phyloP scores from a whole-genome alignment of 1,140 invertebrate genomes.

The Melanaphis sacchari region DNA sequence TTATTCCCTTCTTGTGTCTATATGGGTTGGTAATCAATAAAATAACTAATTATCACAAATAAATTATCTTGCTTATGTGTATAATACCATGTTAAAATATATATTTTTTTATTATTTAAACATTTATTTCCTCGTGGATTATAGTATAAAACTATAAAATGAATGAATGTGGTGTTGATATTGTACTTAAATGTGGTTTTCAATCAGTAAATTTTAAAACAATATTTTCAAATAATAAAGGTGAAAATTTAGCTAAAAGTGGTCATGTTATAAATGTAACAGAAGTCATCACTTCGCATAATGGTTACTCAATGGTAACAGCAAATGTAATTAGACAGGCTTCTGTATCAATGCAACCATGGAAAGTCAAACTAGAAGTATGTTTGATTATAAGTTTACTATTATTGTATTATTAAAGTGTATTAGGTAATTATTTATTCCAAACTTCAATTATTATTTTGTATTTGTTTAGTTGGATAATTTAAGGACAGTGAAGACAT shows the following conservation, averaged over 20 bases:
- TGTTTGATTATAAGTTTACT: background rate
- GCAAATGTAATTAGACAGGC: background rate
- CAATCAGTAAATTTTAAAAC: background rate
- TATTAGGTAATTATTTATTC: background rate
- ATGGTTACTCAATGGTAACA: background rate
- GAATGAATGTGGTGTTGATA: background rate
- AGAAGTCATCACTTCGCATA: background rate
- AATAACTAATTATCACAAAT: background rate
- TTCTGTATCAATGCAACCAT: background rate
- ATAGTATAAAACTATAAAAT: background rate
- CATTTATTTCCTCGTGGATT: background rate
- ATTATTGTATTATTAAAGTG: background rate
- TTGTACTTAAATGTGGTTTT: constrained; percentile 1
- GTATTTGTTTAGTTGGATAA: background rate
- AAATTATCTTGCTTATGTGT: background rate
- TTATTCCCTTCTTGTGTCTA: background rate
- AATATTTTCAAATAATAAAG: background rate
- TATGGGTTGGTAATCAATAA: background rate
- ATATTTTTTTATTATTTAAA: background rate
- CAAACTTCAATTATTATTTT: background rate
- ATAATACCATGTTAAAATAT: background rate
- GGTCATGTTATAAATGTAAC: background rate
- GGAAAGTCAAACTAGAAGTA: background rate
- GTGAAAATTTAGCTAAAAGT: background rate
- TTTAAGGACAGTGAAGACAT: background rate